A percentile compares a stretch with the other conserved stretches of the same genome.
Evolutionary conservation across 2,797 vertebrate species (phyloP).

Genomic region (Tadarida brasiliensis): DNA sequence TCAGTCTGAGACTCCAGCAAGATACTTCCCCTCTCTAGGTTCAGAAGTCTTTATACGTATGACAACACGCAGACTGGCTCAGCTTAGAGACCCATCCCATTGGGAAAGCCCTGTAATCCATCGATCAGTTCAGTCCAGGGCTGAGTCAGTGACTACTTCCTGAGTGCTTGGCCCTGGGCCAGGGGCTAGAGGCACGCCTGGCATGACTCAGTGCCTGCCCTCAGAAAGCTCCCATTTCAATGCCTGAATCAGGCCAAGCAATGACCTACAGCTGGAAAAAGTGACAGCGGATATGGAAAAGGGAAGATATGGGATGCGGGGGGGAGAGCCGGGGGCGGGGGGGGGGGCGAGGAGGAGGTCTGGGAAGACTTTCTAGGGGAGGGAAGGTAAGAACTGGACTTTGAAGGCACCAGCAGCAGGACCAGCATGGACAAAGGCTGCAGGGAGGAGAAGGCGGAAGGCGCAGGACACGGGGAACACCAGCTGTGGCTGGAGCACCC

Average conservation of each 20-base stretch:
- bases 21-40: background rate
- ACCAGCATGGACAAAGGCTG: background rate
- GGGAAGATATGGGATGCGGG: too few relatives aligned
- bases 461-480: too few relatives aligned
- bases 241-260: background rate
- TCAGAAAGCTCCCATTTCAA: background rate
- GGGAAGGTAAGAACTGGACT: background rate
- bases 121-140: background rate
- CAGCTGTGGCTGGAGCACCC: fast-evolving
- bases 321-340: too few relatives aligned
- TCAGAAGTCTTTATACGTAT: background rate
- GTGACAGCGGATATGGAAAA: too few relatives aligned
- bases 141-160: background rate
- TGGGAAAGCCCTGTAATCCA: background rate
- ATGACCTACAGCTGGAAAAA: background rate
- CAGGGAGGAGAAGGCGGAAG: fast-evolving
- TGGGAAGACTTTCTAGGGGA: background rate
- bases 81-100: background rate
- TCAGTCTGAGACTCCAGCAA: background rate
- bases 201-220: background rate
- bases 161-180: background rate
- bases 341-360: background rate
- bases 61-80: background rate
- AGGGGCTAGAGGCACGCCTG: background rate
- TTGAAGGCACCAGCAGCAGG: background rate